Evolutionary conservation across 2,797 vertebrate species (phyloP).

Genomic region (Mallotus villosus): DNA sequence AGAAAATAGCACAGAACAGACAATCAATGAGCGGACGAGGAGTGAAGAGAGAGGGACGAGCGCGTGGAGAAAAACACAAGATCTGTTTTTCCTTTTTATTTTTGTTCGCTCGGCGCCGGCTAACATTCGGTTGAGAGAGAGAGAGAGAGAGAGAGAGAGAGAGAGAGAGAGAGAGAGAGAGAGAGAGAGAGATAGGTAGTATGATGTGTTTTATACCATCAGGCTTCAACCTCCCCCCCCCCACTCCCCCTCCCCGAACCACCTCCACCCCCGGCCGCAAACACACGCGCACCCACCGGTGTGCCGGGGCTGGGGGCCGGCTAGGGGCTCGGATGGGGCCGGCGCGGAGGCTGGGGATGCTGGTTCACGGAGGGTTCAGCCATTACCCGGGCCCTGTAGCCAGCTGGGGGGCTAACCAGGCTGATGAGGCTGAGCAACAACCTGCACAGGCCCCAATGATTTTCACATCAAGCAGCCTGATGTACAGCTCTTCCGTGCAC

Average conservation of each 20-base stretch:
- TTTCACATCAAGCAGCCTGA: conserved; percentile 99
- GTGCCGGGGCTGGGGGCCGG: conserved; percentile 73
- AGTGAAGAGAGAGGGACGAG: conserved; percentile 53
- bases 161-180: not conserved
- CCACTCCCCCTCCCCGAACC: conserved; percentile 67
- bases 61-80: conserved; percentile 4
- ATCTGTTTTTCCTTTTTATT: not conserved
- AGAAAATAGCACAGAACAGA: conserved; percentile 73
- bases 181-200: not conserved
- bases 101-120: not conserved
- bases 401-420: conserved; percentile 98
- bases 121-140: not conserved
- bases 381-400: conserved; percentile 94
- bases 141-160: conserved; percentile 3
- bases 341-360: conserved; percentile 85
- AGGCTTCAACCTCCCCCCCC: conserved; percentile 23
- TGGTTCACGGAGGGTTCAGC: conserved; percentile 93
- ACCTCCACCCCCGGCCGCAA: conserved; percentile 65
- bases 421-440: conserved; percentile 90
- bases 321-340: conserved; percentile 70
- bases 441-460: conserved; percentile 97
- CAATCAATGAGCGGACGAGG: conserved; percentile 81
- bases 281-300: not conserved
- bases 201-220: conserved; percentile 5
- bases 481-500: conserved; percentile 94